Evolutionary conservation across 2,113 vertebrate genomes (phyloP), one percentile per base, ranked within the genome.

Genomic region (Deroptyus accipitrinus): DNA sequence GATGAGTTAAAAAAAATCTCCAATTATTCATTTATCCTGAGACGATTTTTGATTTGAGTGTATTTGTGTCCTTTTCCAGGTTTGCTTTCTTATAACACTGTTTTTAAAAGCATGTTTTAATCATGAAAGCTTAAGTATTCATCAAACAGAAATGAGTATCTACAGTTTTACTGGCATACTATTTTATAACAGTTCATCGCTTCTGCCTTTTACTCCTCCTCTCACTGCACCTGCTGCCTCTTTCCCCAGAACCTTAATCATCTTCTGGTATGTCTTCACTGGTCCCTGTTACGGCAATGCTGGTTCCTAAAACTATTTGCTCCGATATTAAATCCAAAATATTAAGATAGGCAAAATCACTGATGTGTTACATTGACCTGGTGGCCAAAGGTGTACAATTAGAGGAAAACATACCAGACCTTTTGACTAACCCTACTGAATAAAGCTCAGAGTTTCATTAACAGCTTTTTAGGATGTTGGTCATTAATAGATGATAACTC

Each of bases 1-100:
- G 86, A 93, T 8, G 55, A 92, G 52, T 83, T 94, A 72, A n/a
- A 89, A 88, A 96, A 96, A 49, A 8, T 72, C 67, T 68, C 57
- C n/a, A 81, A 55, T 92, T 96, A 78, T 79, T 93, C 79, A 61
- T 95, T 96, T 83, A 64, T 81, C 51, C 17, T 68, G 49, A 90
- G 13, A 68, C n/a, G 41, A 6, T n/a, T 90, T 95, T 93, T 94
- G 7, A 84, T 94, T 79, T 63, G 39, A 79, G 33, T 62, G 30
- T 48, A 55, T 84, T 88, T 86, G 55, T 88, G 42, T 72, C 61
- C 44, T 75, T 81, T 86, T 87, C 49, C 41, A 51, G 27, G 64
- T 75, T 75, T 92, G 68, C 35, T 72, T 93, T 69, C 73, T 84
- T 35, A 35, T 88, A 88, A 79, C 30, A 64, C 44, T 83, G 14